These are phyloP conservation scores for Cryptomyrus ogoouensis DNA, from an alignment of 2,113 vertebrate genomes.

Conservation along the genomic window DNA sequence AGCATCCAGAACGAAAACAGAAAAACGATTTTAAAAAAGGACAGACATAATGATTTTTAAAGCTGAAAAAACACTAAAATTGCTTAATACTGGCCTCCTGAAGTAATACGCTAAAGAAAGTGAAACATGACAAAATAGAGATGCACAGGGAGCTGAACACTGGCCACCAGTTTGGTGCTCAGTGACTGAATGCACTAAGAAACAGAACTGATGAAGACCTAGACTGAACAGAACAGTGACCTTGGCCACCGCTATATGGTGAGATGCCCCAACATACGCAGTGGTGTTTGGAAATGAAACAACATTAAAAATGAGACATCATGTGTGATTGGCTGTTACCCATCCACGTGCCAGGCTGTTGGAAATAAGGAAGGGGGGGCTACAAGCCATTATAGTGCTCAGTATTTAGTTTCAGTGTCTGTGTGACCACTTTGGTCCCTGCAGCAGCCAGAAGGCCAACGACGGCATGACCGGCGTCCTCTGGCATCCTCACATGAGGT, in stretches of 20 bases:
- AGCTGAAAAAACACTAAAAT: neutral
- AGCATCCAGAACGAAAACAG: neutral
- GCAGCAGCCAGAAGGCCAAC: conserved; percentile 33
- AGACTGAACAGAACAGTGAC: neutral
- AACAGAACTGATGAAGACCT: neutral
- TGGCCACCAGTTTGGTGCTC: neutral
- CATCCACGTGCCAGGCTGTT: neutral
- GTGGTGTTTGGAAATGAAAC: neutral
- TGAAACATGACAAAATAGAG: neutral
- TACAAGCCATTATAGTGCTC: conserved; percentile 23
- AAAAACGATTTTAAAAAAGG: neutral
- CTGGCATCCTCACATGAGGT: conserved; percentile 41
- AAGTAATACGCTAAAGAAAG: neutral
- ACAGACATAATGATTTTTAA: neutral
- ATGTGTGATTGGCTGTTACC: neutral
- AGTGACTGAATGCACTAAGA: neutral
- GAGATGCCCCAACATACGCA: neutral
- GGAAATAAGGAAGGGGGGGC: neutral
- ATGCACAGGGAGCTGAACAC: neutral
- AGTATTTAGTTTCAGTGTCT: conserved; percentile 32
- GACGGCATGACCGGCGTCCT: conserved; percentile 27
- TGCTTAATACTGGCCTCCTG: neutral
- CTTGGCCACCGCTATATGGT: neutral
- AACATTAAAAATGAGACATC: neutral
- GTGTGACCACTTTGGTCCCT: conserved; percentile 29